Base-by-base conservation (phyloP, 1,140 invertebrate genomes). In the Drosophila aff. region DNA sequence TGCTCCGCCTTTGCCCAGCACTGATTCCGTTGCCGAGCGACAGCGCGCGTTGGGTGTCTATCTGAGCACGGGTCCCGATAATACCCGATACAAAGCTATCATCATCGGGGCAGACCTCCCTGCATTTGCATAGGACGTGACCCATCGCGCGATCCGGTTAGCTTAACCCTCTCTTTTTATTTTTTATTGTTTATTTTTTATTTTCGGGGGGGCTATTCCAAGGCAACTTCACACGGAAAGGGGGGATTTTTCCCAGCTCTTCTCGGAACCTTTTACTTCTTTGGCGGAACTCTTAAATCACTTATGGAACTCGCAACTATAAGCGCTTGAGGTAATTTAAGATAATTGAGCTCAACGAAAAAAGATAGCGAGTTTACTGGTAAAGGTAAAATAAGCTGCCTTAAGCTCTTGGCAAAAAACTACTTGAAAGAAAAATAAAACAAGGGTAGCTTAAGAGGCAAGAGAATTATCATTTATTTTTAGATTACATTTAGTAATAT, bases 121-220 rank as follows among this genome's bases (percentile, higher is more conserved):
- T 60, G 53, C 55, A 79, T 79, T 79, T 73, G 67, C 47, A 79
- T 79, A 55, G 60, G 43, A 79, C 55, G 52, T 79, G 55, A 61
- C 46, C 28, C 13, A 15, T 21, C 16, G 18, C 31, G 40, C 57
- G 44, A 28, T 58, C 6, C 33, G 9, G 10, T 18, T 4, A 2
- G 18, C 23, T 58, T 58, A 58, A 43, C 55, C 55, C 53, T 23
- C 16, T 40, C 18, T 21, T 13, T 3, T 28, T 5, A 10, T 18
- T 6, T 28, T 5, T 1, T 23, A 10, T 18, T 6, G 18, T 5
- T 1, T 23, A 23, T 23, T 23, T 23, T 23, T 23, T 23, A 23
- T 23, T 23, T 23, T 23, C 23, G 23, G 40, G 57, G 43, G 23
- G 15, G 0, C 1, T 21, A 16, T 16, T 49, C 28, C 31, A 0